Conservation (phyloP, 2,797 vertebrate genomes). For the Rhyacichthys aspro region DNA sequence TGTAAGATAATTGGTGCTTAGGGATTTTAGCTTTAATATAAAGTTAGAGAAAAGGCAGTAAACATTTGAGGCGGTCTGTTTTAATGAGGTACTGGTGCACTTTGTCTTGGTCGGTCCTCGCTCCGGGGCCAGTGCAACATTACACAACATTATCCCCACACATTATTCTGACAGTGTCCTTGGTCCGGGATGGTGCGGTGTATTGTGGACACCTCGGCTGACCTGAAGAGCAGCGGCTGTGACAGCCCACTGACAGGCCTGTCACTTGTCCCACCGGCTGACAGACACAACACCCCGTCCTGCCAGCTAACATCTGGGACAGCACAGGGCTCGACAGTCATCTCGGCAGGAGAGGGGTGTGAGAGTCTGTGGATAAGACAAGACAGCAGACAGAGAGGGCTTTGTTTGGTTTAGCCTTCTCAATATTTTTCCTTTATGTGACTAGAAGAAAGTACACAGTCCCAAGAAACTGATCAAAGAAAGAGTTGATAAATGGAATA, state of each 20-base stretch:
- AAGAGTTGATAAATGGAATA: too few relatives aligned
- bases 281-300: too few relatives aligned
- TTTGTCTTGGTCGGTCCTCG: background rate
- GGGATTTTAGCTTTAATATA: background rate
- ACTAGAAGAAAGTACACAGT: too few relatives aligned
- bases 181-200: background rate
- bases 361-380: too few relatives aligned
- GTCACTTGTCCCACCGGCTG: conserved; percentile 69
- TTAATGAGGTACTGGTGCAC: background rate
- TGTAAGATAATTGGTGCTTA: conserved; percentile 8
- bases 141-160: background rate
- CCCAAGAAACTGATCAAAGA: too few relatives aligned
- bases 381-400: too few relatives aligned
- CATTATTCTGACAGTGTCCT: too few relatives aligned
- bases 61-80: background rate
- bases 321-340: conserved; percentile 52
- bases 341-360: conserved; percentile 38
- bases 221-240: conserved; percentile 68
- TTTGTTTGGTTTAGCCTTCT: too few relatives aligned
- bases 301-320: conserved; percentile 65
- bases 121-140: background rate
- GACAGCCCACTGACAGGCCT: conserved; percentile 63
- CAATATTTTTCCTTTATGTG: too few relatives aligned
- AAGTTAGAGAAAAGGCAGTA: background rate
- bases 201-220: conserved; percentile 42